Base-by-base conservation (phyloP, 2,888 invertebrate genomes). In the Platycnemis pennipes region DNA sequence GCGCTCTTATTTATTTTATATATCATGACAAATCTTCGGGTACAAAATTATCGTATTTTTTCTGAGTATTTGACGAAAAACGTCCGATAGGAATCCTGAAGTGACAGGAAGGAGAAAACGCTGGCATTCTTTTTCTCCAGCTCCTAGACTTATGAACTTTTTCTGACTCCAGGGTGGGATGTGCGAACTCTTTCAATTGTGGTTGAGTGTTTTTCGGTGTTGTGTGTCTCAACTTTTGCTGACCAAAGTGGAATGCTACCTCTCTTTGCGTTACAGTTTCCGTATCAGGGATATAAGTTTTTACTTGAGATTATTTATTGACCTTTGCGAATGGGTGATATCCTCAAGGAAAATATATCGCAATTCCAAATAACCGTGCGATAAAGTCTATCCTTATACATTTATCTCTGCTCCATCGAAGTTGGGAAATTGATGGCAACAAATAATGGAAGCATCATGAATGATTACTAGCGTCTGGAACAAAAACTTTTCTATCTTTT, bases 121-220 rank as follows among this genome's bases (percentile, higher is more conserved):
- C 13, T 16, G 37, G 4, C 77, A 77, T 37, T 4, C 37, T 37
- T 77, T 77, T 37, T 16, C n/a, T n/a, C 77, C 37, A 13, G 16
- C 37, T 37, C 37, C 16, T 77, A 77, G 77, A 77, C 37, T 37
- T 8, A 77, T 8, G 77, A 37, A 77, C 77, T 31, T 37, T 77
- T 77, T 77, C 11, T 77, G 3, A 37, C 37, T 77, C 37, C 37
- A 11, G 77, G 37, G 7, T 2, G 13, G 77, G 26, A 13, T 37
- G 77, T 77, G 77, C 77, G 16, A 77, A 77, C 37, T 77, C 37
- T 26, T 77, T 77, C 37, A 37, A 77, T 37, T 13, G 31, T 37
- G 13, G 77, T 77, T 77, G 77, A 77, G 77, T 31, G 77, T 31
- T 77, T 77, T 77, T 63, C 63, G 77, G 13, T 77, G 37, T 77